These are phyloP conservation scores for Diplazon laetatorius DNA, from an alignment of 2,888 invertebrate genomes.

Conservation along the genomic window DNA sequence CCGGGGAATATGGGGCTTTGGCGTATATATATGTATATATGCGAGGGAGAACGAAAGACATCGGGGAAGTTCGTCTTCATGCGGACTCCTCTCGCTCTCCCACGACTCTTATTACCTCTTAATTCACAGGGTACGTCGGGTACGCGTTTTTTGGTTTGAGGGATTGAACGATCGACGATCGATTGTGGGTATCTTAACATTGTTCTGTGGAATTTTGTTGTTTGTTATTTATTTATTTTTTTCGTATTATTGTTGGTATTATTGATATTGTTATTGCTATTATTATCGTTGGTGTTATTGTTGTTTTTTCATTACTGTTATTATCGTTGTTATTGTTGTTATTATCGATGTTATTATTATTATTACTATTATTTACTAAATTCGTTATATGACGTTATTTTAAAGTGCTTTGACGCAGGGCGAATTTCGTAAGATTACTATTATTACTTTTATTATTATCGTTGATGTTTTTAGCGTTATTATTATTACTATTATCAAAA, in stretches of 20 bases:
- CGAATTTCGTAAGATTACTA: background rate
- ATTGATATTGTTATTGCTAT: too few relatives aligned
- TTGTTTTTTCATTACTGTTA: too few relatives aligned
- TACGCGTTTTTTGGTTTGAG: background rate
- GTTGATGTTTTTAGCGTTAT: constrained; percentile 1
- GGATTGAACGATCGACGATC: constrained; percentile 24
- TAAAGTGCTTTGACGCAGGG: too few relatives aligned
- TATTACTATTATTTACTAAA: background rate
- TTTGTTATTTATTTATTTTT: constrained; percentile 5
- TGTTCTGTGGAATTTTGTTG: background rate
- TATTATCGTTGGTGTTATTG: too few relatives aligned
- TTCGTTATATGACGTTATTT: too few relatives aligned
- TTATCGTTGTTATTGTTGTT: too few relatives aligned
- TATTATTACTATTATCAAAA: too few relatives aligned
- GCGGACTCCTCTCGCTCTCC: constrained; percentile 4
- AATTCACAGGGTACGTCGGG: background rate
- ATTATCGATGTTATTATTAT: too few relatives aligned
- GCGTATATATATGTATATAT: background rate
- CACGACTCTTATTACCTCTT: constrained; percentile 27
- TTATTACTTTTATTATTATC: constrained; percentile 1
- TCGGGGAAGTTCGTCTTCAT: too few relatives aligned
- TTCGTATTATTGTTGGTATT: background rate
- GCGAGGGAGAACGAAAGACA: background rate
- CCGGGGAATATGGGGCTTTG: too few relatives aligned
- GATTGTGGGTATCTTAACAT: background rate